A percentile compares a stretch with the other conserved stretches of the same genome.
Evolutionary conservation across 2,888 invertebrate species (phyloP).

Genomic region (Troides helena): DNA sequence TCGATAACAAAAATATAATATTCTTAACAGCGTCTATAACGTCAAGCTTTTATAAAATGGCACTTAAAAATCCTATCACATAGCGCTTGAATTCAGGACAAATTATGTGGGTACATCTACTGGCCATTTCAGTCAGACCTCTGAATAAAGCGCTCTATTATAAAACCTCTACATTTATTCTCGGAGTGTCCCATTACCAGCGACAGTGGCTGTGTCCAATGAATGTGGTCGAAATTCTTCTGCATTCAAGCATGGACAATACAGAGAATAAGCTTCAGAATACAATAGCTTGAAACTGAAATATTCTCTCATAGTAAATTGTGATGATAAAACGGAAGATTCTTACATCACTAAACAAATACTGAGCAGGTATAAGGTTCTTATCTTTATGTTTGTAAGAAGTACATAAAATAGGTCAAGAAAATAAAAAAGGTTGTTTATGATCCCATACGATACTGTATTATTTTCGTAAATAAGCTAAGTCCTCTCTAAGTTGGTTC

Average conservation of each 20-base stretch:
- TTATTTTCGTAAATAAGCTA: too few relatives aligned
- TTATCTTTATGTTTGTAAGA: too few relatives aligned
- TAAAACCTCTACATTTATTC: slow-evolving; percentile 13
- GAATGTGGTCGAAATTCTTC: slow-evolving; percentile 39
- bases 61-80: slow-evolving; percentile 36
- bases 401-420: too few relatives aligned
- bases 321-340: too few relatives aligned
- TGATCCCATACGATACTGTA: too few relatives aligned
- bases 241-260: slow-evolving; percentile 43
- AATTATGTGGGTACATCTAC: slow-evolving; percentile 36
- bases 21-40: too few relatives aligned
- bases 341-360: too few relatives aligned
- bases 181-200: slow-evolving; percentile 12
- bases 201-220: slow-evolving; percentile 32
- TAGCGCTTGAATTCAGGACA: slow-evolving; percentile 35
- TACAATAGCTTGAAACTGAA: slow-evolving; percentile 37
- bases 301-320: too few relatives aligned
- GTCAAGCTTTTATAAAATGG: background rate
- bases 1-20: too few relatives aligned
- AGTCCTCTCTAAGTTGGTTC: too few relatives aligned
- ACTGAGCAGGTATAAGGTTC: too few relatives aligned
- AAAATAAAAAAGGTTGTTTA: too few relatives aligned
- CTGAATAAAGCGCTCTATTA: slow-evolving; percentile 8
- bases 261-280: slow-evolving; percentile 40
- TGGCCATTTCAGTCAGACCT: slow-evolving; percentile 16